A percentile compares a stretch with the other conserved stretches of the same genome.
Conservation (phyloP, 2,888 invertebrate species). For the Drosophila tripunctata region DNA sequence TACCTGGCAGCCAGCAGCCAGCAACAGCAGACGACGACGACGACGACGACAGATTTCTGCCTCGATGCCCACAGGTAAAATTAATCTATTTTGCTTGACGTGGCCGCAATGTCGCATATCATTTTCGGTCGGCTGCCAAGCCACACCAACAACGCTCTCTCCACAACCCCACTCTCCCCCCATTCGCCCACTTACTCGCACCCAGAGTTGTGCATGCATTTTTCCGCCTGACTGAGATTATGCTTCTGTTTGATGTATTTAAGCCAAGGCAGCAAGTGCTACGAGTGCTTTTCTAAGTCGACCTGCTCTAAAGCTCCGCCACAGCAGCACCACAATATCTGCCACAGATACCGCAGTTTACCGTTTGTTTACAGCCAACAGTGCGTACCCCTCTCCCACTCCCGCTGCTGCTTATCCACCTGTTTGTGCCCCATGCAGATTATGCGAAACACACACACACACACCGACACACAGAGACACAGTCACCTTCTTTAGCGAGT, state of each 20-base stretch:
- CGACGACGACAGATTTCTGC: constrained; percentile 60
- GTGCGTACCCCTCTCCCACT: constrained; percentile 10
- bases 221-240: constrained; percentile 71
- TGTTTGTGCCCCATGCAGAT: constrained; percentile 28
- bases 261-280: constrained; percentile 54
- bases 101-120: constrained; percentile 76
- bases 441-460: constrained; percentile 22
- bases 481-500: constrained; percentile 6
- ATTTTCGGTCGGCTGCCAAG: constrained; percentile 50
- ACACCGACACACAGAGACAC: neutral
- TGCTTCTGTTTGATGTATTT: constrained; percentile 75
- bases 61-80: constrained; percentile 72
- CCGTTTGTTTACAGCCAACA: constrained; percentile 26
- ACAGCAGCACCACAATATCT: neutral
- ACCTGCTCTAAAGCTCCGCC: neutral
- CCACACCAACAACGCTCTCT: neutral
- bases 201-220: constrained; percentile 55
- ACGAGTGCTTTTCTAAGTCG: constrained; percentile 32
- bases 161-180: neutral
- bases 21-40: constrained; percentile 9
- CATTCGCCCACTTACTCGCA: neutral
- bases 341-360: constrained; percentile 20
- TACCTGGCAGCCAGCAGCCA: constrained; percentile 27
- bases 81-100: constrained; percentile 77
- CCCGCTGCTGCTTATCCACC: constrained; percentile 16